Evolutionary conservation across 1,140 invertebrate species (phyloP).

Genomic region (Drosophila gunungcola): DNA sequence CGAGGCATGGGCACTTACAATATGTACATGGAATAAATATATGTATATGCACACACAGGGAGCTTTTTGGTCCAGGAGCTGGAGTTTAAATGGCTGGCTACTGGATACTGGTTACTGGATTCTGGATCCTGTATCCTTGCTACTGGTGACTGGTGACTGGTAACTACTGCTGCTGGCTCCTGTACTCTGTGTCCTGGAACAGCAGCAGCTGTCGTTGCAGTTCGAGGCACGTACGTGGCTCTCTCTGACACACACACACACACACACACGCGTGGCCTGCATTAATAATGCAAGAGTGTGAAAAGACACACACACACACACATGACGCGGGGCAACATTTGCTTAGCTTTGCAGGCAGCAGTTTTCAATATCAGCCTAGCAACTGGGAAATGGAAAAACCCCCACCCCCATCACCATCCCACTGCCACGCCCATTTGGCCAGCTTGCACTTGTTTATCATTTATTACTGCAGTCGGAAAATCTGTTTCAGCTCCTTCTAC

Average conservation of each 20-base stretch:
- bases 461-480: conserved; percentile 75
- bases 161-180: neutral
- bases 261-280: conserved; percentile 38
- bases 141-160: neutral
- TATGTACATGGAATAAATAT: conserved; percentile 52
- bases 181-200: conserved; percentile 15
- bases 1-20: conserved; percentile 51
- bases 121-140: neutral
- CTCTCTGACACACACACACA: conserved; percentile 6
- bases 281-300: conserved; percentile 54
- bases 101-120: neutral
- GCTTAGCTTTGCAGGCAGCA: conserved; percentile 38
- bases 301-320: conserved; percentile 35
- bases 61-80: neutral
- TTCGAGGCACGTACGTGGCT: conserved; percentile 60
- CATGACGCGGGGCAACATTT: conserved; percentile 13
- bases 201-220: conserved; percentile 59
- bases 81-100: neutral
- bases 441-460: conserved; percentile 77
- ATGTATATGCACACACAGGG: conserved; percentile 6
- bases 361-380: conserved; percentile 66
- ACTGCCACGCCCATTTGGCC: conserved; percentile 45
- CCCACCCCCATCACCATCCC: neutral
- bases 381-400: conserved; percentile 7
- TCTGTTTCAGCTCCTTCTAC: conserved; percentile 48